phyloP scores from a whole-genome alignment of 2,888 invertebrate genomes.

The Phengaris alcon region DNA sequence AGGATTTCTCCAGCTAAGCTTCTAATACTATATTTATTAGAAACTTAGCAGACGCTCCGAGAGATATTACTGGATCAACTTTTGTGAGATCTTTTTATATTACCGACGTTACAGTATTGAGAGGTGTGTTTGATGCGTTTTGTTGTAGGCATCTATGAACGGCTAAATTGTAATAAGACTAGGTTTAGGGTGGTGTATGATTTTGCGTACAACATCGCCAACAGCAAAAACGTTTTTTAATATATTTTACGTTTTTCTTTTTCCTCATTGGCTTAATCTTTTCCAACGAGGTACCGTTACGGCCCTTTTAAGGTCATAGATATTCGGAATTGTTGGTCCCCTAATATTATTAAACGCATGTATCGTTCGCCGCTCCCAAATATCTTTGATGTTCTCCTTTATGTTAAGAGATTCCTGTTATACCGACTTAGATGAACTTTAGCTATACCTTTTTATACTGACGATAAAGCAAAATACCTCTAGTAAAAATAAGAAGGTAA shows the following conservation, averaged over 20 bases:
- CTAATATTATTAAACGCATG: constrained; percentile 26
- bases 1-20: constrained; percentile 12
- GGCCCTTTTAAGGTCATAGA: constrained; percentile 21
- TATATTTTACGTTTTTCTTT: background rate
- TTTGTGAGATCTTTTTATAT: background rate
- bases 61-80: constrained; percentile 5
- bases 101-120: background rate
- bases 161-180: too few species aligned
- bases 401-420: background rate
- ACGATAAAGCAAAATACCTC: background rate
- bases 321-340: constrained; percentile 19
- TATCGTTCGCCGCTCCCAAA: constrained; percentile 13
- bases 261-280: background rate
- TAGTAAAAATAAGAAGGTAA: too few species aligned
- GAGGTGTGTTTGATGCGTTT: background rate
- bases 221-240: background rate
- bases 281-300: background rate
- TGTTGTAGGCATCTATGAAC: too few species aligned
- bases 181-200: too few species aligned
- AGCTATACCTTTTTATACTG: background rate
- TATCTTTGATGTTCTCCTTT: constrained; percentile 20
- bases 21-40: constrained; percentile 25
- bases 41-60: constrained; percentile 3
- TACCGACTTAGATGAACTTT: background rate
- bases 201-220: background rate